Base-by-base conservation (phyloP, 2,113 vertebrate species). In the Hypanus sabinus region DNA sequence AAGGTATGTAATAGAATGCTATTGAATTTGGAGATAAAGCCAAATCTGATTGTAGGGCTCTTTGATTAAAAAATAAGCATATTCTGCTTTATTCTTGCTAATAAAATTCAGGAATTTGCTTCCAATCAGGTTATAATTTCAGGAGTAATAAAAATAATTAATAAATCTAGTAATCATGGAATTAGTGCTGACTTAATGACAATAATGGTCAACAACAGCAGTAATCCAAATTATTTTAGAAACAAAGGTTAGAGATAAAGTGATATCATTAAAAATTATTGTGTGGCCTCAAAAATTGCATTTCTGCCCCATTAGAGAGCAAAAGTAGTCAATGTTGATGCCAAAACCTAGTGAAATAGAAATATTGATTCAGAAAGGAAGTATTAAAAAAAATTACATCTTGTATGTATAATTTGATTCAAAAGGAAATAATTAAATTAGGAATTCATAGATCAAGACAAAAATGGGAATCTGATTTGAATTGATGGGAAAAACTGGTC, bases 1-100 rank as follows among this genome's bases (percentile, higher is more conserved):
- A 79, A 79, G n/a, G 3, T 79, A n/a, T 20, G 73, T 76, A 16
- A 1, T 79, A n/a, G 11, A 33, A 79, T 33, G n/a, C 33, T 36
- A 79, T 79, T 79, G n/a, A 79, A 79, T 16, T 79, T 79, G 76
- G n/a, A 79, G n/a, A 79, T 79, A 79, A 79, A 79, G 76, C 2
- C 76, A 79, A 79, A 36, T 14, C 12, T 79, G n/a, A 36, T 79
- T 79, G 8, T 76, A 30, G 5, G 76, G 76, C 16, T 79, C 76
- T 79, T 79, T 36, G 10, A 16, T 36, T 79, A n/a, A 79, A 79
- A 79, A 36, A 79, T 79, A 36, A 18, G n/a, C 33, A 36, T 16
- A 36, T 12, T 16, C 76, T 79, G 76, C 16, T 79, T 79, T 79
- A 16, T 36, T 36, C n/a, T 36, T 16, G 33, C 33, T 79, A 11